Conservation (phyloP, 2,797 vertebrate species). For the Myripristis jacobus region DNA sequence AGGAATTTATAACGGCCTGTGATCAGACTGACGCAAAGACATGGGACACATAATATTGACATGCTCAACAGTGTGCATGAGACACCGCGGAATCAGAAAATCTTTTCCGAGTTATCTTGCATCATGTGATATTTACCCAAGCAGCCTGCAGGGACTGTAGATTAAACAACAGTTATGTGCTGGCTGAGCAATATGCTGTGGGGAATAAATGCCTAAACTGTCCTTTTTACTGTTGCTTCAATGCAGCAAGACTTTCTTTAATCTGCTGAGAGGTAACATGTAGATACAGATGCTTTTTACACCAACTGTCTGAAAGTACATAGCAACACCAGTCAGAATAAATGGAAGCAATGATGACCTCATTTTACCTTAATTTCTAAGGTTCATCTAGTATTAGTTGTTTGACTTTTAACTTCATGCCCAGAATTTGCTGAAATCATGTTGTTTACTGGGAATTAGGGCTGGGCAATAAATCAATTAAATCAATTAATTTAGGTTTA, state of each 20-base stretch:
- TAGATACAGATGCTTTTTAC: not conserved
- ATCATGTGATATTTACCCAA: slow-evolving; percentile 64
- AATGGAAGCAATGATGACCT: not conserved
- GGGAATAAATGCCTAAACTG: slow-evolving; percentile 15
- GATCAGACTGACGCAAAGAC: slow-evolving; percentile 30
- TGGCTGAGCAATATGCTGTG: slow-evolving; percentile 32
- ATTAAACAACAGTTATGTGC: slow-evolving; percentile 49
- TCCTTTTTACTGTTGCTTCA: not conserved
- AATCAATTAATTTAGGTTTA: too few species aligned
- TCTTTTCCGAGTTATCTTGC: slow-evolving; percentile 46
- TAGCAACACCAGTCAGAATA: not conserved
- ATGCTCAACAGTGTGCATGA: slow-evolving; percentile 37
- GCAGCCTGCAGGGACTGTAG: slow-evolving; percentile 34
- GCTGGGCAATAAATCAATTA: too few species aligned
- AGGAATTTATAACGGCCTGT: not conserved
- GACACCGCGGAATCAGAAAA: slow-evolving; percentile 50
- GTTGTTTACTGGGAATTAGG: not conserved
- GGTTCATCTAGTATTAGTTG: not conserved
- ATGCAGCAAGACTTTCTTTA: slow-evolving; percentile 5
- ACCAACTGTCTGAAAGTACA: not conserved
- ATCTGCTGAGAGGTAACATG: not conserved
- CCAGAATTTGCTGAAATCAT: not conserved
- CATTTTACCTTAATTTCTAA: not conserved
- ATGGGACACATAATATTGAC: slow-evolving; percentile 57
- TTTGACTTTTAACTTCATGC: not conserved